phyloP scores from a whole-genome alignment of 2,797 vertebrate genomes.

The Adrianichthys oophorus region DNA sequence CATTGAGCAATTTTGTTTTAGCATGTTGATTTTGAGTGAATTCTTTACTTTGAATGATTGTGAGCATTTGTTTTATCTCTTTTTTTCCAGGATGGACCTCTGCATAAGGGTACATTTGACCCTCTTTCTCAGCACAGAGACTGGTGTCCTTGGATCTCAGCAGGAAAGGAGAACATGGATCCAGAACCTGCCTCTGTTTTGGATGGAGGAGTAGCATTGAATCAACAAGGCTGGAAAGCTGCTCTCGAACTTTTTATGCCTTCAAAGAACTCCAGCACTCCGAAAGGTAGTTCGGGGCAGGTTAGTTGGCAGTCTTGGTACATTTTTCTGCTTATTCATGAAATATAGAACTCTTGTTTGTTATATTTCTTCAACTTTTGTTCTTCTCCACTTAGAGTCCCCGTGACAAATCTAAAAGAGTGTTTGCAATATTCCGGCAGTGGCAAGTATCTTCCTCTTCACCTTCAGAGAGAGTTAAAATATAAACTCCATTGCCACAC shows the following conservation, averaged over 20 bases:
- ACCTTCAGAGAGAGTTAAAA: conserved; percentile 68
- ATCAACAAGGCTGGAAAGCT: conserved; percentile 85
- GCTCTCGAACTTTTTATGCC: conserved; percentile 83
- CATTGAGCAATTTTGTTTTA: background rate
- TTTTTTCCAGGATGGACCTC: conserved; percentile 74
- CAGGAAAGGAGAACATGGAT: conserved; percentile 60
- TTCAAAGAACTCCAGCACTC: conserved; percentile 66
- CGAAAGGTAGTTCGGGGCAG: conserved; percentile 72
- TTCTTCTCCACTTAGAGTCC: conserved; percentile 76
- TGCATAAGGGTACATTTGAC: conserved; percentile 83
- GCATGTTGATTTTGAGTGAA: background rate
- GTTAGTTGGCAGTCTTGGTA: conserved; percentile 56
- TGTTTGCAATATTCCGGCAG: conserved; percentile 93
- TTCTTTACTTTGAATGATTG: background rate
- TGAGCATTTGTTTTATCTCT: background rate
- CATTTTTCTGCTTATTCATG: background rate
- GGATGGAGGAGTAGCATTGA: conserved; percentile 28
- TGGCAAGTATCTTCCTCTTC: conserved; percentile 84
- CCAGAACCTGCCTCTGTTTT: conserved; percentile 24
- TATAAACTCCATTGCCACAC: conserved; percentile 11
- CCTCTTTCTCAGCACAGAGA: conserved; percentile 90
- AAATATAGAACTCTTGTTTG: background rate
- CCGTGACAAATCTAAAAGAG: conserved; percentile 89
- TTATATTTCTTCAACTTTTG: conserved; percentile 3
- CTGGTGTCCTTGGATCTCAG: conserved; percentile 94